Evolutionary conservation across 2,797 vertebrate species (phyloP), one percentile per base, ranked within the genome.

Genomic region (Hydrolagus colliei): DNA sequence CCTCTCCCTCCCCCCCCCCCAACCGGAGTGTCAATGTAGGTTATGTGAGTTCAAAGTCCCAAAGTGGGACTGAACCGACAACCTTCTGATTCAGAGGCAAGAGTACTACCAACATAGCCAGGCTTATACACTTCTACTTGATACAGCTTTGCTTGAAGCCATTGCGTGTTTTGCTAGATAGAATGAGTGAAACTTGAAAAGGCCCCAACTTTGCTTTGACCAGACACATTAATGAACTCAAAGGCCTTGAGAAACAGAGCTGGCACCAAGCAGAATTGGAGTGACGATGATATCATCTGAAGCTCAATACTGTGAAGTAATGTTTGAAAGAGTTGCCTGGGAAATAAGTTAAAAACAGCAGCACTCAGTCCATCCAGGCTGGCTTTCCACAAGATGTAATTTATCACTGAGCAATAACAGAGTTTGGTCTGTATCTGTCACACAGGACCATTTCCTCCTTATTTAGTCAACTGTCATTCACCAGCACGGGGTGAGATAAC

Each of bases 311-410:
- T 71, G 79, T 84, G 79, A 84, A 68, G 79, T 84, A 84, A 84
- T 84, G 79, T 84, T 84, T 84, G 65, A 84, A 84, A 52, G 67
- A 41, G 79, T 84, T 84, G 79, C 65, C 79, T 84, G 65, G 79
- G 79, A 68, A 12, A 84, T 41, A 18, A 12, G 32, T 84, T 16
- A 32, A 71, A 84, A 84, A 84, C 65, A 84, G 18, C 32, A 13
- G 20, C 62, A 14, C 78, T 16, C 61, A 63, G 67, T 22, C 67
- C 20, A 65, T 1, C 22, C 22, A 73, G n/a, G 27, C 72, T 9
- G n/a, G 11, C 41, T 71, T 68, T 71, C 14, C 16, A 41, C n/a
- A 35, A 20, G 18, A 59, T 61, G 20, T 61, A 84, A 84, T 84
- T 71, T 71, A 84, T 71, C 79, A 1, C 79, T 35, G 41, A 84